Conservation (phyloP, 2,797 vertebrate species). For the Hippopotamyrus pictus region DNA sequence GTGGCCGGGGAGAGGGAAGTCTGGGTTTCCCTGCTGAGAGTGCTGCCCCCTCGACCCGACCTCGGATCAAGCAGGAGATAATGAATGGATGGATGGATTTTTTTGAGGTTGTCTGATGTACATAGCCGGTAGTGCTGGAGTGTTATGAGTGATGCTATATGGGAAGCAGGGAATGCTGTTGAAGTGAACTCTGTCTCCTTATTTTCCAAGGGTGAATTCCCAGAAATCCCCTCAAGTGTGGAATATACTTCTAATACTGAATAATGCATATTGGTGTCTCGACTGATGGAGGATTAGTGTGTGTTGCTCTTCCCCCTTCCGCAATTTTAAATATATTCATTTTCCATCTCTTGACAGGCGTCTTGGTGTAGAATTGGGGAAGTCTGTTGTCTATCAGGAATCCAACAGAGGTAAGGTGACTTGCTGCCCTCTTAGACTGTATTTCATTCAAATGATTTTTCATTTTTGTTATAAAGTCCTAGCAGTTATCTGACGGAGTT, state of each 20-base stretch:
- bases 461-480: not conserved
- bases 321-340: not conserved
- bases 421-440: not conserved
- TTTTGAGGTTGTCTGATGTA: not conserved
- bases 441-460: not conserved
- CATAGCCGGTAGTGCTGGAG: not conserved
- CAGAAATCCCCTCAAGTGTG: not conserved
- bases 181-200: not conserved
- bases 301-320: not conserved
- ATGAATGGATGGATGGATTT: no score
- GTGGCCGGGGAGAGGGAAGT: no score
- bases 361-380: constrained; percentile 89
- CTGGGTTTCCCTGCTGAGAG: no score
- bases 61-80: no score
- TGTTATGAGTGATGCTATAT: not conserved
- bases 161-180: not conserved
- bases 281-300: not conserved
- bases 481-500: not conserved
- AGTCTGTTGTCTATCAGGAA: constrained; percentile 93
- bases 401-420: constrained; percentile 80
- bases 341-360: constrained; percentile 59
- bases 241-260: not conserved
- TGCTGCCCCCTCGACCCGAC: no score
- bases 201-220: not conserved
- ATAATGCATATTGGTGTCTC: not conserved